Evolutionary conservation across 2,797 vertebrate genomes (phyloP), one percentile per base, ranked within the genome.

Genomic region (Coluber constrictor): DNA sequence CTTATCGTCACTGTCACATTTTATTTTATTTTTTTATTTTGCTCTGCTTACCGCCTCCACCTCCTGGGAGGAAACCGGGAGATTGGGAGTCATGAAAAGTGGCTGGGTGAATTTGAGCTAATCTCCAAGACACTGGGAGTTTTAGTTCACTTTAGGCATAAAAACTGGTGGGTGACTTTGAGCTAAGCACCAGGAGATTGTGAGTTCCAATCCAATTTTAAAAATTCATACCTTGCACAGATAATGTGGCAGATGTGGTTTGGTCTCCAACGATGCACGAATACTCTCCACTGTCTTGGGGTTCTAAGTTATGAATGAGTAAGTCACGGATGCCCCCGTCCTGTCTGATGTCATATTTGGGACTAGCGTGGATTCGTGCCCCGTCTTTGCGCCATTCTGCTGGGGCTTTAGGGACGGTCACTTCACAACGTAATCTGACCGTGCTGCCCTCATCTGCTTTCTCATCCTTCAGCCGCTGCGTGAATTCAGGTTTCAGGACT

Each of bases 351-450:
- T 99, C 98, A 0, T 98, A 98, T 94, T 99, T 99, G 97, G 97
- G 97, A 94, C 98, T 97, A 3, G 96, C 57, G 1, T 92, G 96
- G 60, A 99, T 97, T 13, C 97, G 93, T 37, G 29, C 95, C 1
- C 98, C 97, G 13, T 98, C 98, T 92, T 97, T 98, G 94, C 97
- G 98, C 99, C 99, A 99, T 66, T 98, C 97, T 92, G 99, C 98
- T 0, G 91, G 55, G 86, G 98, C 97, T 20, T 98, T 98, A 0
- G 96, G 96, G 89, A 98, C 96, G 2, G 98, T 98, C 87, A 98
- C 95, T 95, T 98, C 98, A 4, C 99, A 99, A 90, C 92, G 83
- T 90, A 99, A 97, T 87, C 63, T 94, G 92, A 96, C 98, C 0
- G 90, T 97, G 5, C 97, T 95, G 10, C 98, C 98, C 3, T 93